Evolutionary conservation across 2,797 vertebrate species (phyloP).

Genomic region (Oceanodroma leucorhoa): DNA sequence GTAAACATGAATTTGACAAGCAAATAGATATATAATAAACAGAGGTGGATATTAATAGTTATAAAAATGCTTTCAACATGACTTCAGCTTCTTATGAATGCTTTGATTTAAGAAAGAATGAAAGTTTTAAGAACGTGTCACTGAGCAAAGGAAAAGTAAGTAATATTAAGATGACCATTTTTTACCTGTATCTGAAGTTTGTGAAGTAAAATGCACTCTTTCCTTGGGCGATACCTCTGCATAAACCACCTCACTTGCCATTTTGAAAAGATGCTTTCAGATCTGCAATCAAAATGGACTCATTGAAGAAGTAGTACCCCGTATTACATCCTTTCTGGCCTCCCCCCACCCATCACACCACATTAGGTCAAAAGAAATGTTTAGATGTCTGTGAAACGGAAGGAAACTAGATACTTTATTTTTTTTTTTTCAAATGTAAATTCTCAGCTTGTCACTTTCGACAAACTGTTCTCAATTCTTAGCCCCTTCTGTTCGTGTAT

Average conservation of each 20-base stretch:
- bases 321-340: neutral
- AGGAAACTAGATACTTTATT: neutral
- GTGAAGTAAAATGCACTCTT: neutral
- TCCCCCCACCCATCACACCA: neutral
- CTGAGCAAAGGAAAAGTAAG: neutral
- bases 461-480: neutral
- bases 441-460: neutral
- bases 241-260: conserved; percentile 35
- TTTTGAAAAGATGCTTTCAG: neutral
- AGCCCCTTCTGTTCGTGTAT: neutral
- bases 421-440: neutral
- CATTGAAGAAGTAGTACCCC: neutral
- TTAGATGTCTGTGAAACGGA: neutral
- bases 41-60: neutral
- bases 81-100: neutral
- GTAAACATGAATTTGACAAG: neutral
- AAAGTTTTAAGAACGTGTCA: neutral
- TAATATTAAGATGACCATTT: neutral
- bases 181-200: conserved; percentile 34
- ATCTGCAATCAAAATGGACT: conserved; percentile 15
- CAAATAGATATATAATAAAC: neutral
- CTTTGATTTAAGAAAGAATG: neutral
- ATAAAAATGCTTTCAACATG: neutral
- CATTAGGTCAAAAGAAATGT: neutral
- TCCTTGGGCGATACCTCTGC: neutral